phyloP scores from a whole-genome alignment of 2,797 vertebrate species.

The Apogon hyalosoma region DNA sequence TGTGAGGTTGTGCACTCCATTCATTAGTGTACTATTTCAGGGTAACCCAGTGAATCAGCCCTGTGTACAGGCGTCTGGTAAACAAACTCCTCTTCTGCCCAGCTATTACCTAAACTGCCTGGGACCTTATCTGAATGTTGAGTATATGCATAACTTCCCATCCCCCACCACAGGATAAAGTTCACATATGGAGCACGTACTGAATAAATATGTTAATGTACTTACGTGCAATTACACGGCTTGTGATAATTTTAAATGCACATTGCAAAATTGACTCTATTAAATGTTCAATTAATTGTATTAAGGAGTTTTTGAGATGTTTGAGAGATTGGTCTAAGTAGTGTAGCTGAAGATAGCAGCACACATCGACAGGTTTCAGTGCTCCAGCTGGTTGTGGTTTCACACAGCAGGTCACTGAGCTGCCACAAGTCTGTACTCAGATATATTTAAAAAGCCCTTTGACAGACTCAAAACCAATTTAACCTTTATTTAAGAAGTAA shows the following conservation, averaged over 20 bases:
- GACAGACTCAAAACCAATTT: slow-evolving; percentile 1
- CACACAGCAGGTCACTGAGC: slow-evolving; percentile 8
- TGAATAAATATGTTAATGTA: neutral
- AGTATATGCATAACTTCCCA: slow-evolving; percentile 3
- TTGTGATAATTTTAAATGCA: neutral
- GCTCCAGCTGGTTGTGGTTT: slow-evolving; percentile 22
- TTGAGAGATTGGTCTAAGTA: neutral
- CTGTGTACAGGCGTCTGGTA: slow-evolving; percentile 25
- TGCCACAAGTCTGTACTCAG: slow-evolving; percentile 8
- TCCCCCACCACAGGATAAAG: slow-evolving; percentile 2
- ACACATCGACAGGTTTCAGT: slow-evolving; percentile 28
- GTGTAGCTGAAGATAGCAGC: slow-evolving; percentile 24
- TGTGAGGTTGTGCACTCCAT: slow-evolving; percentile 7
- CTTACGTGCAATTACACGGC: neutral
- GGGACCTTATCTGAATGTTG: slow-evolving; percentile 30
- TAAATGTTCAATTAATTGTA: neutral
- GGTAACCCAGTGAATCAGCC: slow-evolving; percentile 11
- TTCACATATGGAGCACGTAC: slow-evolving; percentile 2
- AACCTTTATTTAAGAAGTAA: no score
- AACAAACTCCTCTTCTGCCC: slow-evolving; percentile 26
- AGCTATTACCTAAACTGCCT: slow-evolving; percentile 18
- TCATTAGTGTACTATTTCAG: neutral
- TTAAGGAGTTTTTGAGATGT: neutral
- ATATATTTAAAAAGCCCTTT: slow-evolving; percentile 9
- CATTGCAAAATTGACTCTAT: neutral